Evolutionary conservation across 2,888 invertebrate genomes (phyloP), one percentile per base, ranked within the genome.

Genomic region (Embidobia sp.): DNA sequence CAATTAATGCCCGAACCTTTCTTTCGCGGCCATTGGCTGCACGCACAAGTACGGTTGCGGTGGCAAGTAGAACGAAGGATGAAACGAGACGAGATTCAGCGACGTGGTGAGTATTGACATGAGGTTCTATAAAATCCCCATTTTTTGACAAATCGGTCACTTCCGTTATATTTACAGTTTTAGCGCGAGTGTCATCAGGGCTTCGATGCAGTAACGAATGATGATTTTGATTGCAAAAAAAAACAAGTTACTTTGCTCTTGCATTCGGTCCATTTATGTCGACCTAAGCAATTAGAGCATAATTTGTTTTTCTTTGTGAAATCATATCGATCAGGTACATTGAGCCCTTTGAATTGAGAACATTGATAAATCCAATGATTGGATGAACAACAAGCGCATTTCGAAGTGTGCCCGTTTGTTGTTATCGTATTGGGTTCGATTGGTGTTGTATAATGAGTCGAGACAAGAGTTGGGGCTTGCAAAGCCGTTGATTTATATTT

Each of bases 1-100:
- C 51, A 8, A 51, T 35, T 2, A 51, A 10, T 5, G 51, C 51
- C 6, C 55, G 55, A 6, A 27, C 55, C 27, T 37, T 16, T 3
- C 8, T 3, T 0, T 5, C 1, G 1, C 55, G 26, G 1, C 53
- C 53, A 6, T 33, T 51, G 3, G 31, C 11, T 7, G 57, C 44
- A 5, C 37, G 27, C 5, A 79, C 35, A 6, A 26, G 16, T 0
- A 78, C 69, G 15, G 33, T 57, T n/a, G 77, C 79, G 16, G 79
- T 81, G 1, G 78, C 75, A n/a, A 77, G 48, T 26, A 77, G 29
- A 15, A 78, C 55, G 40, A 5, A 16, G 1, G 13, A 2, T 1
- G 16, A 8, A 11, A 1, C 13, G 5, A 5, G n/a, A n/a, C n/a
- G 11, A 4, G 5, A 10, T 7, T 5, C 11, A 10, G 44, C 7